A percentile compares a stretch with the other conserved stretches of the same genome.
Evolutionary conservation across 2,888 invertebrate genomes (phyloP).

Genomic region (Mythimna ferrago): DNA sequence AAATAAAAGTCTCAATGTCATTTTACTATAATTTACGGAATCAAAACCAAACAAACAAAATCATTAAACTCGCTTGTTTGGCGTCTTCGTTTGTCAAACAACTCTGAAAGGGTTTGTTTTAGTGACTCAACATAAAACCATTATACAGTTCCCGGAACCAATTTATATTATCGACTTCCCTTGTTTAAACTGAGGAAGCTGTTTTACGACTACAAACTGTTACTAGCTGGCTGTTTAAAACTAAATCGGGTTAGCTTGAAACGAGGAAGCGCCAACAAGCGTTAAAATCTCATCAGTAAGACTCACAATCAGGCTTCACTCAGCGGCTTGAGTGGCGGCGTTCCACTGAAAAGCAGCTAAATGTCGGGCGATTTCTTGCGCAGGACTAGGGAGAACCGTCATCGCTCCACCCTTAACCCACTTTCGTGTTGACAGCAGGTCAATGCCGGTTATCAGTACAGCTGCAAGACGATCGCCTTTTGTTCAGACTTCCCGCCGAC

Average conservation of each 20-base stretch:
- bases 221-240: constrained; percentile 40
- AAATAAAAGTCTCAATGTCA: neutral
- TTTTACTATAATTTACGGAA: constrained; percentile 11
- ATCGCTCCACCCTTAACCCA: constrained; percentile 68
- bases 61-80: constrained; percentile 37
- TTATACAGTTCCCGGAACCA: constrained; percentile 33
- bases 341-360: constrained; percentile 48
- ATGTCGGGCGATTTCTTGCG: constrained; percentile 51
- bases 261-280: constrained; percentile 42
- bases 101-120: constrained; percentile 31
- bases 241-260: constrained; percentile 38
- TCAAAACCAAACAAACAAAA: constrained; percentile 38
- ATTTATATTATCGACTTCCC: constrained; percentile 26
- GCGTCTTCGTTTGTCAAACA: constrained; percentile 40
- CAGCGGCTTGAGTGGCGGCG: constrained; percentile 20
- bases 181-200: constrained; percentile 21
- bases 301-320: constrained; percentile 39
- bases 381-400: constrained; percentile 25
- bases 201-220: constrained; percentile 18
- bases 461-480: constrained; percentile 62
- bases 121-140: constrained; percentile 48
- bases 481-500: constrained; percentile 45
- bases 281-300: constrained; percentile 60
- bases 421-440: constrained; percentile 70
- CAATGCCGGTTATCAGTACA: constrained; percentile 69